phyloP scores from a whole-genome alignment of 2,113 vertebrate genomes.

The Dipodomys ordii region DNA sequence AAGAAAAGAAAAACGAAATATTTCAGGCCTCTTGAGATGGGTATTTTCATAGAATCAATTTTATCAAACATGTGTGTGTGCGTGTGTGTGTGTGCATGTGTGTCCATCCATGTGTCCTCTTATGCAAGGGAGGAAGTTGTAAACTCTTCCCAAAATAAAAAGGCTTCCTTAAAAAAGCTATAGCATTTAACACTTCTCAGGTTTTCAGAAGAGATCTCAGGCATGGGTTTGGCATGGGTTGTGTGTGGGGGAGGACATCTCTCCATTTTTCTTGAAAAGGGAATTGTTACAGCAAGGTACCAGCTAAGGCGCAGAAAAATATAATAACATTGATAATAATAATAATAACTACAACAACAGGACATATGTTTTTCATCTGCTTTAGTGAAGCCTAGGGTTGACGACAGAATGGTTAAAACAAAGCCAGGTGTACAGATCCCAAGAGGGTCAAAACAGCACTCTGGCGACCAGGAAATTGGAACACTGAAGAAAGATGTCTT shows the following conservation, averaged over 20 bases:
- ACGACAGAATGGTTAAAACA: not conserved
- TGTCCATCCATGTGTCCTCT: not conserved
- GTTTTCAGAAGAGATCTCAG: not conserved
- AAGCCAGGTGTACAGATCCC: not conserved
- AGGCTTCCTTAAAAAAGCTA: not conserved
- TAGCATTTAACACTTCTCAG: conserved; percentile 8
- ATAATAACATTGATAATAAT: no score
- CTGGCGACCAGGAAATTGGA: not conserved
- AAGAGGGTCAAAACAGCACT: not conserved
- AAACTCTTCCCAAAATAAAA: not conserved
- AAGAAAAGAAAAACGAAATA: conserved; percentile 5
- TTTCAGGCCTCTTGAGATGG: not conserved
- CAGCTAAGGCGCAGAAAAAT: not conserved
- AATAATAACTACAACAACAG: no score
- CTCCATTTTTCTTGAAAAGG: not conserved
- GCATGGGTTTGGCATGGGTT: not conserved
- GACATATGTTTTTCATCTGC: not conserved
- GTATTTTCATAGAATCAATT: not conserved
- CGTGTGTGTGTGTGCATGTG: not conserved
- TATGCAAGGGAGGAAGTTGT: not conserved
- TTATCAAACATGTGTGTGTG: not conserved
- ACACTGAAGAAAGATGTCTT: not conserved
- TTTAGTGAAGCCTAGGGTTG: not conserved
- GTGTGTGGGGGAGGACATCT: rapidly evolving
- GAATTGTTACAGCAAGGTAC: not conserved